Evolutionary conservation across 2,113 vertebrate species (phyloP).

Genomic region (Python bivittatus): DNA sequence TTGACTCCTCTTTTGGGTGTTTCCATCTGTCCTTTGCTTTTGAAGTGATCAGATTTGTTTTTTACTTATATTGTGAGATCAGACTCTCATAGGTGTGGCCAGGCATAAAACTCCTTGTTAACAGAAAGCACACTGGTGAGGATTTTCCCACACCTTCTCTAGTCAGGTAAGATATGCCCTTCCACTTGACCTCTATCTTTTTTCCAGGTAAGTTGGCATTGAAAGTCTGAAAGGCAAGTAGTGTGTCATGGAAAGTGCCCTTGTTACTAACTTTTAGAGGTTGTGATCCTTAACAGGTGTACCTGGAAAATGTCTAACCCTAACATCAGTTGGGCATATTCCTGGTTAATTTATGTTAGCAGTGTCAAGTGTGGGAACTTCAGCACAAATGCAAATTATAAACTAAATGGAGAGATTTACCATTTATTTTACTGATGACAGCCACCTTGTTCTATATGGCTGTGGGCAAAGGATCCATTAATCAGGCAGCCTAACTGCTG

Average conservation of each 20-base stretch:
- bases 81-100: neutral
- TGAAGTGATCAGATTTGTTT: neutral
- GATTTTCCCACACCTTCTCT: neutral
- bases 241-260: neutral
- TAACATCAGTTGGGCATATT: neutral
- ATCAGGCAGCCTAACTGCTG: neutral
- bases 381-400: neutral
- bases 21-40: neutral
- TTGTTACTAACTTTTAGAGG: neutral
- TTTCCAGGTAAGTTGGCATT: neutral
- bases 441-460: neutral
- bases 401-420: neutral
- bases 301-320: neutral
- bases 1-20: neutral
- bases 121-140: neutral
- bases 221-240: neutral
- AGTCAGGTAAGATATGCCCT: neutral
- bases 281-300: neutral
- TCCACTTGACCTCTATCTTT: neutral
- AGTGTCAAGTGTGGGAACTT: neutral
- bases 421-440: neutral
- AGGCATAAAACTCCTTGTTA: too few relatives aligned
- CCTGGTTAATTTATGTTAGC: neutral
- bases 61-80: neutral
- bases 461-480: neutral